phyloP scores from a whole-genome alignment of 1,140 invertebrate genomes.

The Zaprionus davidi region DNA sequence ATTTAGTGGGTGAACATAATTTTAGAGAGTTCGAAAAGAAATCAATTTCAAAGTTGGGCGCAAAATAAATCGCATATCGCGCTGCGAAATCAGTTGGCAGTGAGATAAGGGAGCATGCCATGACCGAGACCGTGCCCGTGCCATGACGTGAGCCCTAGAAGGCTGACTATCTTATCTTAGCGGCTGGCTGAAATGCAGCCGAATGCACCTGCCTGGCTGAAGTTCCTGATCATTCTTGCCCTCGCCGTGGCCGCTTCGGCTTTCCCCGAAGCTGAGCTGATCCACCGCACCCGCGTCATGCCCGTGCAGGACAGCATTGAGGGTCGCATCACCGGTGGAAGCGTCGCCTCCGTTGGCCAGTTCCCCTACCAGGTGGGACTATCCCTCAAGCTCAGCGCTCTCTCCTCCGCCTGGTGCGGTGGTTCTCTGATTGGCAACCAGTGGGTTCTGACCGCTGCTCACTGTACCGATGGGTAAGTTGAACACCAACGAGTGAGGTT shows the following conservation, averaged over 20 bases:
- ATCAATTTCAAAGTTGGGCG: constrained; percentile 19
- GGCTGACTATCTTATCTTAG: constrained; percentile 39
- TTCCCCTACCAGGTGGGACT: constrained; percentile 84
- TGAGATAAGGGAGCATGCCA: constrained; percentile 19
- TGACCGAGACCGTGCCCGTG: not conserved
- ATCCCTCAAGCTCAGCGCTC: constrained; percentile 54
- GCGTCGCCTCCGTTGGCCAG: constrained; percentile 63
- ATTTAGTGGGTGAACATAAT: constrained; percentile 8
- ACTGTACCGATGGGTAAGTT: constrained; percentile 68
- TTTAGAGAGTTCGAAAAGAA: not conserved
- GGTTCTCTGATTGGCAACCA: constrained; percentile 85
- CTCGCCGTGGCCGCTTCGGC: constrained; percentile 65
- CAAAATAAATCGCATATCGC: constrained; percentile 1
- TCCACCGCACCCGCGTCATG: constrained; percentile 47
- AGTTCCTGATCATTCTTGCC: constrained; percentile 73
- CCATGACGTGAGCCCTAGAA: constrained; percentile 27
- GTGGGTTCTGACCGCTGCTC: constrained; percentile 68
- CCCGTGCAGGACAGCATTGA: constrained; percentile 57
- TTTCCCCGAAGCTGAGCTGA: constrained; percentile 52
- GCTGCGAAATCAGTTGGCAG: constrained; percentile 4
- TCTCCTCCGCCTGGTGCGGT: constrained; percentile 84
- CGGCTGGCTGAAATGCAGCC: not conserved
- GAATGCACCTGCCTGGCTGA: too few species aligned
- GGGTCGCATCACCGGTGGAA: constrained; percentile 80
- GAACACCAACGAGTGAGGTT: not conserved